Base-by-base conservation (phyloP, 2,888 invertebrate genomes). In the Xestobium rufovillosum region DNA sequence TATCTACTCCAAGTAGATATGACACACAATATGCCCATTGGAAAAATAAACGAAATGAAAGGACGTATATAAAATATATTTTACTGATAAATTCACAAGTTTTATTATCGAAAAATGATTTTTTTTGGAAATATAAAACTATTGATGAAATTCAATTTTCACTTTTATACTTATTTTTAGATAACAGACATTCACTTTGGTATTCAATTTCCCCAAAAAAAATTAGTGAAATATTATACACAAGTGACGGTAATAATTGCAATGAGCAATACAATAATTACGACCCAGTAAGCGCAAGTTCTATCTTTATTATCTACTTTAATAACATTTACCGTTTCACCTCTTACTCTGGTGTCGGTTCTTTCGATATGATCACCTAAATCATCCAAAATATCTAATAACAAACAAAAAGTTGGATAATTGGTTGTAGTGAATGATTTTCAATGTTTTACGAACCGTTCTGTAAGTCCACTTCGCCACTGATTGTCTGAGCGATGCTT, bases 201-300 rank as follows among this genome's bases (percentile, higher is more conserved):
- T n/a, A n/a, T n/a, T n/a, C n/a, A n/a, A n/a, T n/a, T n/a, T n/a
- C n/a, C n/a, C n/a, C n/a, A n/a, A n/a, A n/a, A n/a, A n/a, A n/a
- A n/a, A n/a, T n/a, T n/a, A n/a, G n/a, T n/a, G n/a, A n/a, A n/a
- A n/a, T n/a, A n/a, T 55, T 67, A 72, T 39, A 71, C 59, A 28
- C 70, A 49, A 31, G 69, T 66, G 26, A 81, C 73, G 25, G 75
- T 61, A 41, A 83, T 53, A 48, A 84, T 85, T 48, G 74, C 72
- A 40, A 83, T 64, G 49, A 85, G 75, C 42, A 86, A 66, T 34
- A 78, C 45, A 29, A 83, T 64, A 41, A 86, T 85, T 11, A 81
- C 63, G 32, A 83, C 59, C 83, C 84, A 86, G 57, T 82, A 84
- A 27, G 79, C 69, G 59, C 83, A 86, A 3, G 84, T 81, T 42